Evolutionary conservation across 2,888 invertebrate genomes (phyloP).

Genomic region (Invenusta paracnida): DNA sequence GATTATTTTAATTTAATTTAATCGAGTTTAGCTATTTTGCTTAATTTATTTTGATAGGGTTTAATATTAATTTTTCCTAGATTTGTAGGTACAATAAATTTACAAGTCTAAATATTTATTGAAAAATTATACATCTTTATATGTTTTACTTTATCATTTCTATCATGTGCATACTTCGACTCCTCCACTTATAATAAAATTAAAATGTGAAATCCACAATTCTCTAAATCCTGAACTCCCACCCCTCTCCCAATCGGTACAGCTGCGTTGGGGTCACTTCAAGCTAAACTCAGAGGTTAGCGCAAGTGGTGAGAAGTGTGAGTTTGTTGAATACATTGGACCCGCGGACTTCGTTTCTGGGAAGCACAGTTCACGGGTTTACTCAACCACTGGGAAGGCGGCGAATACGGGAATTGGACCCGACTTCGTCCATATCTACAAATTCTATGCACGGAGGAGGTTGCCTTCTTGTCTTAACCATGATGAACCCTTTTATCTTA

Average conservation of each 20-base stretch:
- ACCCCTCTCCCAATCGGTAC: background rate
- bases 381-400: background rate
- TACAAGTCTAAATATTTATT: no score
- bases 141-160: no score
- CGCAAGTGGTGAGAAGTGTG: background rate
- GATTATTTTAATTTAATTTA: no score
- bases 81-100: no score
- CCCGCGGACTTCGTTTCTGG: background rate
- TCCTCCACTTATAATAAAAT: no score
- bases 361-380: background rate
- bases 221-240: no score
- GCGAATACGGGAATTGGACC: background rate
- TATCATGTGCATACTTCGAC: no score
- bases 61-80: no score
- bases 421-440: conserved; percentile 20
- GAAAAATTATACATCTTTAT: no score
- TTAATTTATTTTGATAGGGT: no score
- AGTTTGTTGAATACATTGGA: background rate
- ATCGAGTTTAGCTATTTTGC: no score
- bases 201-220: no score
- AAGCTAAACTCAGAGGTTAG: background rate
- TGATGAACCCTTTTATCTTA: background rate
- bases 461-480: background rate
- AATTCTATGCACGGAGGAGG: background rate
- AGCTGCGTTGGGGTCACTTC: background rate